These are phyloP conservation scores for Dryobates pubescens DNA, from an alignment of 2,797 vertebrate genomes.

Conservation along the genomic window DNA sequence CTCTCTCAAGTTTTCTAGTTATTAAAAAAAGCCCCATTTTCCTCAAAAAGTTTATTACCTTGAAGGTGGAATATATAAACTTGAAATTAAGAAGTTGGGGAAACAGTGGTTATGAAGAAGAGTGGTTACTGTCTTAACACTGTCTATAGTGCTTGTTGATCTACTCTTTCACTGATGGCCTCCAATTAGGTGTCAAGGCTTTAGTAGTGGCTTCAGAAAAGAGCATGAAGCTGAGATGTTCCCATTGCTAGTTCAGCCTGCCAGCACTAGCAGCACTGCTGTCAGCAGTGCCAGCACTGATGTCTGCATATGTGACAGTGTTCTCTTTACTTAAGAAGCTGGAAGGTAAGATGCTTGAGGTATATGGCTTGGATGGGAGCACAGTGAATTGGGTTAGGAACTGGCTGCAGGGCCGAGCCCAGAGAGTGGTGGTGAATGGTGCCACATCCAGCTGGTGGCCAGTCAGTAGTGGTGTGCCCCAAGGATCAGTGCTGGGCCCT, in stretches of 20 bases:
- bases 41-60: not conserved
- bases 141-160: not conserved
- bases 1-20: not conserved
- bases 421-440: too few relatives aligned
- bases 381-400: too few relatives aligned
- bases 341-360: not conserved
- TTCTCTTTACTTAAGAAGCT: not conserved
- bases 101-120: not conserved
- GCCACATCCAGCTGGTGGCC: too few relatives aligned
- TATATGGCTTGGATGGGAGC: not conserved
- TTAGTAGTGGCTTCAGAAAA: not conserved
- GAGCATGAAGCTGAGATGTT: not conserved
- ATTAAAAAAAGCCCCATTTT: not conserved
- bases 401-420: too few relatives aligned
- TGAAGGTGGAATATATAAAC: not conserved
- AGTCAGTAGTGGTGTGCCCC: too few relatives aligned
- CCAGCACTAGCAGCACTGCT: not conserved
- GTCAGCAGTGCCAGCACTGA: not conserved
- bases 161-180: not conserved
- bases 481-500: too few relatives aligned
- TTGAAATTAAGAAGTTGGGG: not conserved
- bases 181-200: not conserved
- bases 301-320: not conserved
- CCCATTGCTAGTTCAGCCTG: not conserved
- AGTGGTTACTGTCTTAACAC: not conserved